Conservation (phyloP, 2,888 invertebrate genomes). For the Hylaea fasciaria region DNA sequence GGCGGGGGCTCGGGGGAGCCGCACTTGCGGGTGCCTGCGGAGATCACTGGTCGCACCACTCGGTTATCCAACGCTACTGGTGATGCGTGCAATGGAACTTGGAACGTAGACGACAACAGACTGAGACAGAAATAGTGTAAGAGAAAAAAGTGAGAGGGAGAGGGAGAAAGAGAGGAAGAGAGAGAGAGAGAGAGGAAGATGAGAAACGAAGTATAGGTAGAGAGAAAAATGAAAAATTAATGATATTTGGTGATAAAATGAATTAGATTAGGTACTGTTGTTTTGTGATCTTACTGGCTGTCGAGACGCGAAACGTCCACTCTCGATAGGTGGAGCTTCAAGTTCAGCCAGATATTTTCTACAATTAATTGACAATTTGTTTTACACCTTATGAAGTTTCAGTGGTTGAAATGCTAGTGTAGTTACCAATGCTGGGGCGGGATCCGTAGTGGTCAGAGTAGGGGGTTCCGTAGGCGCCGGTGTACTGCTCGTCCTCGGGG, state of each 20-base stretch:
- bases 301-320: too few species aligned
- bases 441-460: slow-evolving; percentile 96
- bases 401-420: not conserved
- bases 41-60: slow-evolving; percentile 33
- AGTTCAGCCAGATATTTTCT: too few species aligned
- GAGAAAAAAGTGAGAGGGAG: not conserved
- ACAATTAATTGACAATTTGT: too few species aligned
- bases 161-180: not conserved
- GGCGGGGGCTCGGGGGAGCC: slow-evolving; percentile 86
- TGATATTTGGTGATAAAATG: too few species aligned
- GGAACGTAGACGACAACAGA: not conserved
- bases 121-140: not conserved
- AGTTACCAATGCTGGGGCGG: slow-evolving; percentile 90
- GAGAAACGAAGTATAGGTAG: too few species aligned
- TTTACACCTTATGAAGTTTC: too few species aligned
- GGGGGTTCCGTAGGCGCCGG: slow-evolving; percentile 95
- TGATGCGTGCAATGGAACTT: slow-evolving; percentile 6
- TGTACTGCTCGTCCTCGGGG: slow-evolving; percentile 96
- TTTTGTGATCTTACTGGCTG: too few species aligned
- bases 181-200: not conserved
- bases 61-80: slow-evolving; percentile 27
- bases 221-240: too few species aligned
- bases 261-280: too few species aligned
- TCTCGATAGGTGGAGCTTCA: too few species aligned
- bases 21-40: slow-evolving; percentile 75